Percentiles rank a stretch among this genome's conserved stretches.
Conservation (phyloP, 2,888 invertebrate species). For the Vesta saturnalis region DNA sequence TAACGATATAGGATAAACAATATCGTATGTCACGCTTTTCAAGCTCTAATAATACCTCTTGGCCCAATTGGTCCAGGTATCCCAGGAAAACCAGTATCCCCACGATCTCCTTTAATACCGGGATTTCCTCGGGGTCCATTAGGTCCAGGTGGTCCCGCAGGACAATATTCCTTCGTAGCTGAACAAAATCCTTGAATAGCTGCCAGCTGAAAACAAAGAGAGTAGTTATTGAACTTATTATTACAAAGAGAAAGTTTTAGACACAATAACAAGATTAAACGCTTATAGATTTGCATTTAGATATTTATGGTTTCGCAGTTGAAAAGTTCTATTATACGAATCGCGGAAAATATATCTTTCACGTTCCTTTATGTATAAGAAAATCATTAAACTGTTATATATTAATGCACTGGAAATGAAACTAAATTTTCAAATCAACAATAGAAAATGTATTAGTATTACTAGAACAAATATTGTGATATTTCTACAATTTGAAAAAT, state of each 20-base stretch:
- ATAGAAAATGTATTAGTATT: no score
- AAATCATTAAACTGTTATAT: no score
- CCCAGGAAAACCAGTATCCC: constrained; percentile 72
- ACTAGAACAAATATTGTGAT: no score
- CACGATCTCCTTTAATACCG: constrained; percentile 78
- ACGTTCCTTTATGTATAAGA: no score
- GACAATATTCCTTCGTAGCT: constrained; percentile 72
- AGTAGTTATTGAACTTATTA: constrained; percentile 7
- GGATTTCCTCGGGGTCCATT: constrained; percentile 70
- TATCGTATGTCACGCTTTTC: constrained; percentile 18
- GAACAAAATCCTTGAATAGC: constrained; percentile 87
- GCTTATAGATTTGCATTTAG: no score
- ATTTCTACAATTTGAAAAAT: no score
- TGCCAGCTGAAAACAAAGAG: constrained; percentile 72
- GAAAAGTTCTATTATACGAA: no score
- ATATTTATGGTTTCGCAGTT: no score
- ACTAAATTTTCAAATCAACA: no score
- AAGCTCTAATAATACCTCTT: constrained; percentile 44
- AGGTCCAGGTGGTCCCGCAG: constrained; percentile 63
- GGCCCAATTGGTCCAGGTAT: constrained; percentile 70
- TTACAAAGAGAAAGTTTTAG: neutral
- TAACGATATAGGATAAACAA: neutral
- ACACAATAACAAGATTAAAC: neutral
- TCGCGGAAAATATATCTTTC: no score
- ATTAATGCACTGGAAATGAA: no score